Evolutionary conservation across 2,797 vertebrate species (phyloP).

Genomic region (Sebastes aleutianus): DNA sequence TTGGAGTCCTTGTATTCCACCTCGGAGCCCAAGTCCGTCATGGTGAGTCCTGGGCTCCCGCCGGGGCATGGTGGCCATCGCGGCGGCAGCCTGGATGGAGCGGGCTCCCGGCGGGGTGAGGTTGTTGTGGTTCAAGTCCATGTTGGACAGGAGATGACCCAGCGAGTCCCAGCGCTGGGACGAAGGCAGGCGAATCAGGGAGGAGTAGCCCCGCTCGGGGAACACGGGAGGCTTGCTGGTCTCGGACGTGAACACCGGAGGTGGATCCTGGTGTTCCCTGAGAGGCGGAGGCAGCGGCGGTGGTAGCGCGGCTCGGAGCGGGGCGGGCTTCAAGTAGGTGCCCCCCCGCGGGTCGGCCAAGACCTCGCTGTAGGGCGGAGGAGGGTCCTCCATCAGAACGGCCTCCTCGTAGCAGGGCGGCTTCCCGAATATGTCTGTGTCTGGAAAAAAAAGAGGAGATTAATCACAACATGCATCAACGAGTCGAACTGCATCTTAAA

Average conservation of each 20-base stretch:
- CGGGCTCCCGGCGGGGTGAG: slow-evolving; percentile 73
- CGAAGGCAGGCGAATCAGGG: slow-evolving; percentile 88
- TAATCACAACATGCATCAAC: background rate
- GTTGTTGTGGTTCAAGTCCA: slow-evolving; percentile 84
- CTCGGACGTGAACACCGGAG: slow-evolving; percentile 63
- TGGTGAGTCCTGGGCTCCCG: slow-evolving; percentile 64
- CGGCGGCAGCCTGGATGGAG: slow-evolving; percentile 63
- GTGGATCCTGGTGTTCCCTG: slow-evolving; percentile 61
- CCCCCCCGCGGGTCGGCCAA: slow-evolving; percentile 90
- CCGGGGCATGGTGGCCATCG: slow-evolving; percentile 85
- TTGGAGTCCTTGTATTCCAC: slow-evolving; percentile 15
- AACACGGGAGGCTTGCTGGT: slow-evolving; percentile 89
- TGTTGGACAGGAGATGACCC: slow-evolving; percentile 81
- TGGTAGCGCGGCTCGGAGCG: background rate
- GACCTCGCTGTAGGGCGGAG: slow-evolving; percentile 94
- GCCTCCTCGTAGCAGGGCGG: slow-evolving; percentile 96
- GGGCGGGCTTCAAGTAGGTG: slow-evolving; percentile 82
- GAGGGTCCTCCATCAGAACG: slow-evolving; percentile 95
- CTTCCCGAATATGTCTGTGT: slow-evolving; percentile 87
- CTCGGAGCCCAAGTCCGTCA: slow-evolving; percentile 62
- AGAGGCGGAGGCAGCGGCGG: background rate
- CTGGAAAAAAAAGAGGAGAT: slow-evolving; percentile 58
- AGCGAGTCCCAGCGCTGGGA: slow-evolving; percentile 85
- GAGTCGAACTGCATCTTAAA: no score
- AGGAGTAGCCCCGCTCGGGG: slow-evolving; percentile 86